Evolutionary conservation across 2,888 invertebrate species (phyloP).

Genomic region (Pharmacophagus antenor): DNA sequence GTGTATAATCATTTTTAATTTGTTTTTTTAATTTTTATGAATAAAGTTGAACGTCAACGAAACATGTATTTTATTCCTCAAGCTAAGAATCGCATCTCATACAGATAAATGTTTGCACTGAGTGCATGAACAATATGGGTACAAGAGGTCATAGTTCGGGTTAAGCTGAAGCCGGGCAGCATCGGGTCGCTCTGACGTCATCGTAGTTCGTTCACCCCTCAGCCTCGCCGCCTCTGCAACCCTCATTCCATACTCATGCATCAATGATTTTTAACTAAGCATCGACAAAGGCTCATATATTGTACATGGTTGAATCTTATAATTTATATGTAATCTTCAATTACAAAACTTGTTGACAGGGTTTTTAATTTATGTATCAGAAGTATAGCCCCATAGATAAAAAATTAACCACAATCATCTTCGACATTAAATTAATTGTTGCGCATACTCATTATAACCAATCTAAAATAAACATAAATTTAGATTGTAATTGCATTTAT

Average conservation of each 20-base stretch:
- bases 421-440: too few species aligned
- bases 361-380: too few species aligned
- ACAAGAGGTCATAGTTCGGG: conserved; percentile 69
- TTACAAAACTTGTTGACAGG: background rate
- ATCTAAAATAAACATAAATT: background rate
- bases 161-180: conserved; percentile 74
- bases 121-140: conserved; percentile 24
- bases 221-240: conserved; percentile 43
- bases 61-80: background rate
- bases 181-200: conserved; percentile 82
- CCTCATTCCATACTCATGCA: conserved; percentile 58
- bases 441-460: background rate
- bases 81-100: conserved; percentile 16
- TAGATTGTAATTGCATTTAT: too few species aligned
- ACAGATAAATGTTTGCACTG: conserved; percentile 30
- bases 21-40: too few species aligned
- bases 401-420: too few species aligned
- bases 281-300: conserved; percentile 28
- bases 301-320: conserved; percentile 6
- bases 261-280: conserved; percentile 43
- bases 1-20: too few species aligned
- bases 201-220: conserved; percentile 58
- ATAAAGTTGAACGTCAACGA: background rate
- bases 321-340: background rate
- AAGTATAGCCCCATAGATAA: too few species aligned